Percentiles rank a stretch among this genome's conserved stretches.
phyloP scores from a whole-genome alignment of 2,888 invertebrate genomes.

The Drepana falcataria region DNA sequence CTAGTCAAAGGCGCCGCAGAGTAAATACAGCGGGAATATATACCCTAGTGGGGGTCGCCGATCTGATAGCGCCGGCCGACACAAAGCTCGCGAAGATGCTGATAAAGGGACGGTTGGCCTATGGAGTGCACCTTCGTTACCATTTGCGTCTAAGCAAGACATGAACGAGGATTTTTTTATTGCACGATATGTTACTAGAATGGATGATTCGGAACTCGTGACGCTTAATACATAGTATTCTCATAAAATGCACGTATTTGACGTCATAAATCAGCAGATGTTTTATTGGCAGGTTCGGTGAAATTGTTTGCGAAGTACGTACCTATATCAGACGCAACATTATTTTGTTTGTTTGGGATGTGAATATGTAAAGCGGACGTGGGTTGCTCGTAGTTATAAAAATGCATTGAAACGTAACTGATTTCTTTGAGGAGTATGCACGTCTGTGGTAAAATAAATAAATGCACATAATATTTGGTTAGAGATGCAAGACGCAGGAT shows the following conservation, averaged over 20 bases:
- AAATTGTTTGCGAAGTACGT: conserved; percentile 35
- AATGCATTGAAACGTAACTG: conserved; percentile 20
- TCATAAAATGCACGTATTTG: conserved; percentile 49
- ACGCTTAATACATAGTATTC: conserved; percentile 31
- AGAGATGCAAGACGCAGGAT: conserved; percentile 46
- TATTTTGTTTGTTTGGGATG: conserved; percentile 30
- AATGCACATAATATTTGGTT: conserved; percentile 74
- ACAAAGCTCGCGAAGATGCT: conserved; percentile 59
- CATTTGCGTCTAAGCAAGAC: too few relatives aligned
- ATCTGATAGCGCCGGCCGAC: conserved; percentile 58
- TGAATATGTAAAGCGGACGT: conserved; percentile 48
- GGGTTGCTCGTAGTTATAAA: conserved; percentile 36
- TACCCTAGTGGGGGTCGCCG: conserved; percentile 40
- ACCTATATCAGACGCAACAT: conserved; percentile 11
- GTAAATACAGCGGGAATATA: conserved; percentile 57
- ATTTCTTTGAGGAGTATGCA: conserved; percentile 34
- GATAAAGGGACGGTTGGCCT: conserved; percentile 38
- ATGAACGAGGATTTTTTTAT: too few relatives aligned
- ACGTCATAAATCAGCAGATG: conserved; percentile 57
- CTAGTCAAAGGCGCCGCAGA: conserved; percentile 68
- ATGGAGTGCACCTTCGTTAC: not conserved
- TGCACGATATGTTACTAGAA: too few relatives aligned
- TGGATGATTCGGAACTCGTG: too few relatives aligned
- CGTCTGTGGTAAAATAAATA: conserved; percentile 54
- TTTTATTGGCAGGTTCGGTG: conserved; percentile 56